Evolutionary conservation across 1,140 invertebrate species (phyloP).

Genomic region (Lasaia peninsularis): DNA sequence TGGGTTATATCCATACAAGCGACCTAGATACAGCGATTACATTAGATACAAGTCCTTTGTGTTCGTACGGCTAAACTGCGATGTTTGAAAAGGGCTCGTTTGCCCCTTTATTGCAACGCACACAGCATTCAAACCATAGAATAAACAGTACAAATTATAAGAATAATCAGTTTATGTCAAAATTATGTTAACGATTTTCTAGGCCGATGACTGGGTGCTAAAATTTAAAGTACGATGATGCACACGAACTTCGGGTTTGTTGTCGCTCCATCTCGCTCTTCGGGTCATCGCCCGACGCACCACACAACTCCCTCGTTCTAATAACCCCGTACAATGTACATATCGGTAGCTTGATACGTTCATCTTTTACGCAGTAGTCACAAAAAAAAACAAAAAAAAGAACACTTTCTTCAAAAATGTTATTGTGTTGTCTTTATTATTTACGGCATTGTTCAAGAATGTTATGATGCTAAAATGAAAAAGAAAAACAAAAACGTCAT

Average conservation of each 20-base stretch:
- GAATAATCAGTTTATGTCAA: slow-evolving; percentile 3
- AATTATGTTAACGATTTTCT: slow-evolving; percentile 19
- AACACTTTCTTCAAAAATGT: not conserved
- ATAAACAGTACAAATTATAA: not conserved
- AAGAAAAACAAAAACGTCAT: too few species aligned
- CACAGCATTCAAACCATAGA: not conserved
- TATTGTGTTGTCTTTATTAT: too few species aligned
- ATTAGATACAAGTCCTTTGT: slow-evolving; percentile 49
- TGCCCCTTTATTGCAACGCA: not conserved
- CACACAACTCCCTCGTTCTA: slow-evolving; percentile 64
- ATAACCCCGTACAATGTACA: slow-evolving; percentile 63
- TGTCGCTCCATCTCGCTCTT: slow-evolving; percentile 69
- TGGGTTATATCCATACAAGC: slow-evolving; percentile 58
- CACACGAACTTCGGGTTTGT: slow-evolving; percentile 72
- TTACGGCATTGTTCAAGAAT: too few species aligned
- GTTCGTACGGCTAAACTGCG: slow-evolving; percentile 23
- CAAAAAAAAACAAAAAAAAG: slow-evolving; percentile 6
- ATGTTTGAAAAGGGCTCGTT: slow-evolving; percentile 17
- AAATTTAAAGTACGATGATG: slow-evolving; percentile 35
- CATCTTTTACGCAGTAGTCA: slow-evolving; percentile 32
- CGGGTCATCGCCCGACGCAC: slow-evolving; percentile 66
- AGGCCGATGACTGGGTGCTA: slow-evolving; percentile 22
- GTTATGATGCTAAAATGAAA: too few species aligned
- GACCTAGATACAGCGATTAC: slow-evolving; percentile 48
- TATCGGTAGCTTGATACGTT: slow-evolving; percentile 52